A percentile compares a stretch with the other conserved stretches of the same genome.
phyloP scores from a whole-genome alignment of 2,888 invertebrate genomes.

The Gastrophysa polygoni region DNA sequence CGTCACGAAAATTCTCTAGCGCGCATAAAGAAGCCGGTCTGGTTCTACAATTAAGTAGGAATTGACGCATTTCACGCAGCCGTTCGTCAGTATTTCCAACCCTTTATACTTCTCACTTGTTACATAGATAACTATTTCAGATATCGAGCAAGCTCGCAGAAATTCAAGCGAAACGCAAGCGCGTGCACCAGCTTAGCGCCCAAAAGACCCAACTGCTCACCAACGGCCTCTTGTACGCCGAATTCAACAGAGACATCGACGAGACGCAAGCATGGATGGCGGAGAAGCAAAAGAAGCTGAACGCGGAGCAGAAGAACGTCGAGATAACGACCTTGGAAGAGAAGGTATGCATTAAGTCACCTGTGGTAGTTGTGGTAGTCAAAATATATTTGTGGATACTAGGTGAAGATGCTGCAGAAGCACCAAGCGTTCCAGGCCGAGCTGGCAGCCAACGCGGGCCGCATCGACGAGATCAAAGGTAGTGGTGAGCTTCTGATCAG shows the following conservation, averaged over 20 bases:
- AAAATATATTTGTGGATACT: no score
- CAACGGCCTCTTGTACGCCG: constrained; percentile 82
- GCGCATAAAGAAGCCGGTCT: no score
- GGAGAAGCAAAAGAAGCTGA: constrained; percentile 87
- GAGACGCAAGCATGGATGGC: constrained; percentile 92
- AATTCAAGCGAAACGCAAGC: constrained; percentile 73
- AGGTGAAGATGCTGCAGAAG: constrained; percentile 81
- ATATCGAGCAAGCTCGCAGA: constrained; percentile 78
- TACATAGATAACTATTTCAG: no score
- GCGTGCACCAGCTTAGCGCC: constrained; percentile 71
- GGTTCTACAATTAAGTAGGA: no score
- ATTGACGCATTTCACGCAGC: no score
- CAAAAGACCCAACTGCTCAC: constrained; percentile 72
- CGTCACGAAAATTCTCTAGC: no score
- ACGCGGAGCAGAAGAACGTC: constrained; percentile 75
- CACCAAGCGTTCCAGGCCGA: constrained; percentile 96
- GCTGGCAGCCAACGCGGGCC: constrained; percentile 82
- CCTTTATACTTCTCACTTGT: no score
- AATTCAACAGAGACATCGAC: constrained; percentile 89
- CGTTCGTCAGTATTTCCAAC: no score
- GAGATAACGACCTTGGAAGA: constrained; percentile 84
- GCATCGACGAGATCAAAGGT: constrained; percentile 81
- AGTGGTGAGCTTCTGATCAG: constrained; percentile 72
- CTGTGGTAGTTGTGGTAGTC: no score
- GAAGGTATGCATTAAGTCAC: constrained; percentile 70